Base-by-base conservation (phyloP, 2,888 invertebrate genomes). In the Osedax frankpressi region DNA sequence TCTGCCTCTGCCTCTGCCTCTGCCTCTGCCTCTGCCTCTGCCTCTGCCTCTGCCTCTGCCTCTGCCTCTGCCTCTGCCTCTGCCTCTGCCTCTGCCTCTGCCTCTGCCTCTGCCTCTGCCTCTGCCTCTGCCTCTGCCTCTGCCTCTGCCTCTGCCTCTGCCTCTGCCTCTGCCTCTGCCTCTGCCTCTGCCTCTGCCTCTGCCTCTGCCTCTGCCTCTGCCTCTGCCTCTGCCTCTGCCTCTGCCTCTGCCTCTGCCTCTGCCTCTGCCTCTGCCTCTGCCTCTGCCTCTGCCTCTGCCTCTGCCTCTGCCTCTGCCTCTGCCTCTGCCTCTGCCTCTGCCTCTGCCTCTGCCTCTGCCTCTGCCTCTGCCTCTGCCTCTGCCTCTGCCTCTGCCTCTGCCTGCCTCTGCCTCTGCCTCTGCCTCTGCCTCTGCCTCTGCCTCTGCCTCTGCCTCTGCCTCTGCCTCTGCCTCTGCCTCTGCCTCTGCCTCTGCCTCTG, bases 141-240 rank as follows among this genome's bases (percentile, higher is more conserved):
- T 60, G 60, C 60, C 60, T 60, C 60, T 60, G 60, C 60, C 60
- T 60, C 60, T 60, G 60, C 60, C 60, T 60, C 60, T 60, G 60
- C 60, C 60, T 60, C 60, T 60, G 60, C 60, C 60, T 60, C 60
- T 60, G 60, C 60, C 60, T 60, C 60, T 60, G 60, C 60, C 60
- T 60, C 60, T 60, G 60, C 60, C 60, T 60, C 60, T 60, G 60
- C 60, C 60, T 60, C 60, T 60, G 60, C 60, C 60, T 60, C 60
- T 60, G 60, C 60, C 60, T 60, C 60, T 60, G 60, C 60, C 60
- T 60, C 60, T 60, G 60, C 60, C 60, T 60, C 60, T 60, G 60
- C 60, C 60, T 60, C 60, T 60, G 60, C 60, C 60, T 60, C 60
- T 60, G 60, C 60, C 60, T 60, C 60, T 60, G 60, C 60, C 60